These are phyloP conservation scores for Anagrus nilaparvatae DNA, from an alignment of 1,140 invertebrate genomes.

Conservation along the genomic window DNA sequence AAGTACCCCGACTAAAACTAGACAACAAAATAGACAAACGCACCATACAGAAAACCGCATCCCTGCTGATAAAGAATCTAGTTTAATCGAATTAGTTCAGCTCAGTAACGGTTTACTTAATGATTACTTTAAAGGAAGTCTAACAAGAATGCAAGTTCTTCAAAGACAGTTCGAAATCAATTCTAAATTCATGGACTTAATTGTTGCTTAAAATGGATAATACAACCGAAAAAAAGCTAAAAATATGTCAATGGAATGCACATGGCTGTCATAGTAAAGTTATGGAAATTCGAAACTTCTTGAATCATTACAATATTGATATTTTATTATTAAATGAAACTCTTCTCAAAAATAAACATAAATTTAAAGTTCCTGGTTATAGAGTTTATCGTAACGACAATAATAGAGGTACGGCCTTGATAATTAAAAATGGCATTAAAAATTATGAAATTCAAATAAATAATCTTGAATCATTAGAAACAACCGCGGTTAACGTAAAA, in stretches of 20 bases:
- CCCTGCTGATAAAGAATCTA: no score
- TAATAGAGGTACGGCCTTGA: neutral
- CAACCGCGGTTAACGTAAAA: constrained; percentile 2
- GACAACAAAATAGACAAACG: neutral
- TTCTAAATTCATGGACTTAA: neutral
- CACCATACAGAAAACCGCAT: no score
- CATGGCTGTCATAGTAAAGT: neutral
- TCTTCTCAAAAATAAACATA: neutral
- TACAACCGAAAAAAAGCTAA: neutral
- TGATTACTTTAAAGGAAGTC: neutral
- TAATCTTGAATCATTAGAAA: neutral
- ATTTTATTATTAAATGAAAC: neutral
- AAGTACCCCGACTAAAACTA: neutral
- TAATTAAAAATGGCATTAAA: neutral
- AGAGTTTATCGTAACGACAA: neutral
- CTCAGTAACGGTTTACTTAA: no score
- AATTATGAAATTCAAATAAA: neutral
- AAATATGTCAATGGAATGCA: neutral
- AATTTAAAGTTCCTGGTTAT: neutral
- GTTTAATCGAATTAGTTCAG: no score
- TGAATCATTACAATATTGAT: neutral
- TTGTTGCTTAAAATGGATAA: neutral
- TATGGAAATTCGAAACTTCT: neutral
- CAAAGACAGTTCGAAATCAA: neutral
- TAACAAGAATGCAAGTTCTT: neutral